Percentiles rank a stretch among this genome's conserved stretches.
Evolutionary conservation across 2,888 invertebrate genomes (phyloP).

Genomic region (Zele albiditarsus): DNA sequence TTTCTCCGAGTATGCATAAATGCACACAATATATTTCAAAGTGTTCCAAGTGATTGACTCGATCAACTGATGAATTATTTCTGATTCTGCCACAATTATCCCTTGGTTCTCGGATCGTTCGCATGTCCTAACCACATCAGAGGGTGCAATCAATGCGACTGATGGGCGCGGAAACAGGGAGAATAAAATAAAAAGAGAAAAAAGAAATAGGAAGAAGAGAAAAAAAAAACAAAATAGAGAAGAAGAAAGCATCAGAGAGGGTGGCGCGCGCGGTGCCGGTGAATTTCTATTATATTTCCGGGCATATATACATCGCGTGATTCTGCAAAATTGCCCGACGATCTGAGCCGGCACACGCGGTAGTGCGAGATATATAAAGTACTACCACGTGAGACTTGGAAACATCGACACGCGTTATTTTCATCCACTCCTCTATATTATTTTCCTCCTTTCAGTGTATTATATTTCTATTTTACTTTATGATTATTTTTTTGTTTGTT

Average conservation of each 20-base stretch:
- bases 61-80: constrained; percentile 24
- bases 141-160: constrained; percentile 53
- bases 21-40: neutral
- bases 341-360: constrained; percentile 50
- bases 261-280: constrained; percentile 45
- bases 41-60: constrained; percentile 18
- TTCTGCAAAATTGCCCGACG: constrained; percentile 56
- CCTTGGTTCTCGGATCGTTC: constrained; percentile 50
- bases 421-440: constrained; percentile 37
- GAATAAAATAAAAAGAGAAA: constrained; percentile 30
- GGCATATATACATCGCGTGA: constrained; percentile 63
- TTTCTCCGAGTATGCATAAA: neutral
- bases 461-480: neutral
- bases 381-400: constrained; percentile 22
- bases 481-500: constrained; percentile 7
- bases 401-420: constrained; percentile 31
- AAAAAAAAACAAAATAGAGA: constrained; percentile 27
- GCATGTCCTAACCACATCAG: constrained; percentile 57
- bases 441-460: constrained; percentile 24
- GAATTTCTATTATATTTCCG: constrained; percentile 68
- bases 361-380: constrained; percentile 27
- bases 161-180: constrained; percentile 48
- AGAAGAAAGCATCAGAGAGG: constrained; percentile 11
- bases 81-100: neutral
- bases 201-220: constrained; percentile 36